A percentile compares a stretch with the other conserved stretches of the same genome.
Conservation (phyloP, 2,797 vertebrate species). For the Premnoplex brunnescens region DNA sequence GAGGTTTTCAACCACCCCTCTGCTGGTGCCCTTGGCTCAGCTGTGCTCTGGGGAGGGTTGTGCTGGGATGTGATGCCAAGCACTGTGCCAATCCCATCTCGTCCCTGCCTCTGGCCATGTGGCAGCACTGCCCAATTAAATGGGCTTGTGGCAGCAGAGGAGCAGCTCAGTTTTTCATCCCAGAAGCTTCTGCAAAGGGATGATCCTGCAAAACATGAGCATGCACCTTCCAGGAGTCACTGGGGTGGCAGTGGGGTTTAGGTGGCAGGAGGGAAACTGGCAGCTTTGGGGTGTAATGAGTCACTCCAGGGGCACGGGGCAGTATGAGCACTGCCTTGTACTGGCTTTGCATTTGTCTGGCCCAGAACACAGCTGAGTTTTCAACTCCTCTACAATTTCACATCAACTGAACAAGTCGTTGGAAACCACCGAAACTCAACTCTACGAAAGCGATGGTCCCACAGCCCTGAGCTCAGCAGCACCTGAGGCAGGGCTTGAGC, state of each 20-base stretch:
- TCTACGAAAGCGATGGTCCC: not conserved
- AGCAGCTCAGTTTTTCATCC: not conserved
- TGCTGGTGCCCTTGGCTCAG: not conserved
- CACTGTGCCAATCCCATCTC: not conserved
- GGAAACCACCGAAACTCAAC: conserved; percentile 39
- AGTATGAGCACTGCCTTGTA: not conserved
- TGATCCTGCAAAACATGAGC: fast-evolving
- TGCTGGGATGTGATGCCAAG: not conserved
- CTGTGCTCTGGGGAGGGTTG: not conserved
- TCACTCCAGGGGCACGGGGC: fast-evolving
- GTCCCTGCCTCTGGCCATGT: not conserved
- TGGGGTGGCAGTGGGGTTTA: fast-evolving
- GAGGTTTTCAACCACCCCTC: not conserved
- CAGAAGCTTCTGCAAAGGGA: not conserved
- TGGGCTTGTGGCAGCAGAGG: not conserved
- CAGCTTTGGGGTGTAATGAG: fast-evolving
- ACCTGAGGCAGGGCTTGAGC: not conserved
- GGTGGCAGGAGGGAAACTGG: not conserved
- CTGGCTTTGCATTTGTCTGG: not conserved
- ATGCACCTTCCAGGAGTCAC: fast-evolving
- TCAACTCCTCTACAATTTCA: conserved; percentile 18
- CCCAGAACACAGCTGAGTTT: not conserved
- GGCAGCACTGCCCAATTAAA: not conserved
- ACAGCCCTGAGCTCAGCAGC: not conserved
- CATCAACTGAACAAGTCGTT: not conserved